These are phyloP conservation scores for Drosophila picticornis DNA, from an alignment of 2,888 invertebrate species.

Conservation along the genomic window DNA sequence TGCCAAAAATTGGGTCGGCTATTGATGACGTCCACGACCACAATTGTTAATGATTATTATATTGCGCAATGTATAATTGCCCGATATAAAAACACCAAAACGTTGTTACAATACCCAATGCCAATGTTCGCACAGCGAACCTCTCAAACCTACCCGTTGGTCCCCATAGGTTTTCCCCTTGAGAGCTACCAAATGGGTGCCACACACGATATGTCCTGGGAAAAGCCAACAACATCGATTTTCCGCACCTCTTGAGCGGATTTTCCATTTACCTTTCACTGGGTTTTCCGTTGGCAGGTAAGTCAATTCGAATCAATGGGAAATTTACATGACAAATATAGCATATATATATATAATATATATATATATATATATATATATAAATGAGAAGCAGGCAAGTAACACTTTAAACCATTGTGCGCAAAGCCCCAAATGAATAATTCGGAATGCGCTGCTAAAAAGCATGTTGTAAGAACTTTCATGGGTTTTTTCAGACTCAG, in stretches of 20 bases:
- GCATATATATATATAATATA: constrained; percentile 5
- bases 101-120: constrained; percentile 21
- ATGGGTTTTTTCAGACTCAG: constrained; percentile 13
- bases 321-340: constrained; percentile 37
- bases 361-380: neutral
- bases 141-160: neutral
- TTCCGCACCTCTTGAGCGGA: constrained; percentile 51
- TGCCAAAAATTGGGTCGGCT: constrained; percentile 45
- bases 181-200: constrained; percentile 42
- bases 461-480: constrained; percentile 24
- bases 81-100: constrained; percentile 16
- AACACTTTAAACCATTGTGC: constrained; percentile 39
- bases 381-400: constrained; percentile 38
- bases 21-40: constrained; percentile 54
- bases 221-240: constrained; percentile 64
- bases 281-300: constrained; percentile 46
- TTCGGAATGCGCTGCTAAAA: constrained; percentile 23
- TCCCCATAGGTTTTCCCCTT: constrained; percentile 6
- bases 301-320: constrained; percentile 69
- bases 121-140: constrained; percentile 29
- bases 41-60: constrained; percentile 59
- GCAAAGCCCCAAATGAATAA: constrained; percentile 39
- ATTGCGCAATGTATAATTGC: constrained; percentile 59
- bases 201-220: constrained; percentile 38
- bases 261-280: constrained; percentile 38